Evolutionary conservation across 2,113 vertebrate genomes (phyloP), one percentile per base, ranked within the genome.

Genomic region (Rana temporaria): DNA sequence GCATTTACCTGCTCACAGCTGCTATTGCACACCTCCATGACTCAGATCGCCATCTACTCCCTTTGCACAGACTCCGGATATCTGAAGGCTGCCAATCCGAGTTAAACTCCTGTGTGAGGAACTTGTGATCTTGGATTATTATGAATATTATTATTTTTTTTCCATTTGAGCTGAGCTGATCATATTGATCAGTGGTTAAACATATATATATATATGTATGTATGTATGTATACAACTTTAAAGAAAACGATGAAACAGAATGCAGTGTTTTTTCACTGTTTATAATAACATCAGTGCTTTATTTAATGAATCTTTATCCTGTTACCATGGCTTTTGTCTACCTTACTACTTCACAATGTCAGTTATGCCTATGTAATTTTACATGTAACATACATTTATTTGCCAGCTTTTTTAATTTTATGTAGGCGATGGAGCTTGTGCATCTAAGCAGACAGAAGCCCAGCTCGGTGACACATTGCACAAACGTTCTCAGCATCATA

Each of bases 181-280:
- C 98, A 99, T 98, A 99, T 99, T 99, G 98, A 99, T 99, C 98
- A 96, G 97, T 95, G 91, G 88, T 90, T 95, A 94, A 68, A 94
- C 91, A 94, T 92, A 94, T 93, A 94, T 94, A 95, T 91, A 90
- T 38, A 88, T 93, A 94, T 92, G 94, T 92, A 77, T 92, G 95
- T 89, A 87, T 93, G 93, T 92, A 94, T 91, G 94, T 93, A 95
- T 94, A 95, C 91, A 90, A 92, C 90, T 93, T 92, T 91, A 92
- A 93, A 82, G 38, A 66, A 82, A 75, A 68, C 52, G 42, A 59
- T 63, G 52, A 82, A 76, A 68, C 89, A 85, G 91, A 95, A 93
- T 93, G 94, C 96, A 96, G 96, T 97, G 97, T 96, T 95, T 95
- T 95, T 96, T 94, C 96, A 97, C 96, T 96, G 96, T 95, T 93